Percentiles rank a stretch among this genome's conserved stretches.
Evolutionary conservation across 2,888 invertebrate species (phyloP).

Genomic region (Eilema caniola): DNA sequence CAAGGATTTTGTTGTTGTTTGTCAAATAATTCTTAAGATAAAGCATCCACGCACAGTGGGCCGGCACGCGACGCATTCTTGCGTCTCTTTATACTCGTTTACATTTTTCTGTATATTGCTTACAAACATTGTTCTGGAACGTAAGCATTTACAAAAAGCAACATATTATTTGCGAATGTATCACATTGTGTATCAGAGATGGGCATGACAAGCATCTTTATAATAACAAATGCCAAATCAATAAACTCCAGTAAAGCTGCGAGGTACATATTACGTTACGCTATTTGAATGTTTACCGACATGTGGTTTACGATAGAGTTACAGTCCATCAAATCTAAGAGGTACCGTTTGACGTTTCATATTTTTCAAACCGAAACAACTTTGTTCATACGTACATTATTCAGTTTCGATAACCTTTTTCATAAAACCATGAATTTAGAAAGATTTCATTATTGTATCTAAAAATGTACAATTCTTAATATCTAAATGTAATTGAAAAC

Average conservation of each 20-base stretch:
- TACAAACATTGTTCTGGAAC: slow-evolving; percentile 69
- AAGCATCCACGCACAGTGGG: slow-evolving; percentile 27
- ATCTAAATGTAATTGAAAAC: too few species aligned
- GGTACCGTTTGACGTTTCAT: too few species aligned
- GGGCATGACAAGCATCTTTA: slow-evolving; percentile 56
- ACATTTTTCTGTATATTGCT: slow-evolving; percentile 75
- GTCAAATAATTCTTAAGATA: slow-evolving; percentile 43
- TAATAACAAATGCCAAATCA: slow-evolving; percentile 40
- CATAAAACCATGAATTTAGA: too few species aligned
- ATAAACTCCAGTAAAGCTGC: slow-evolving; percentile 11
- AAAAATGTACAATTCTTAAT: too few species aligned
- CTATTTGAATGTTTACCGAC: neutral
- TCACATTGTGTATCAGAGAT: slow-evolving; percentile 56
- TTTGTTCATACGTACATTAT: too few species aligned
- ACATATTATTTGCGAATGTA: slow-evolving; percentile 63
- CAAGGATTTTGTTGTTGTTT: slow-evolving; percentile 44
- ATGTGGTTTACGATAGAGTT: neutral
- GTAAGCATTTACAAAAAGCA: slow-evolving; percentile 61
- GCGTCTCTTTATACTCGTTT: slow-evolving; percentile 60
- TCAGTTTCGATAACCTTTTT: too few species aligned
- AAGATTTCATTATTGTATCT: too few species aligned
- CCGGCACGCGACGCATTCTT: slow-evolving; percentile 62
- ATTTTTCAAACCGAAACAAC: too few species aligned
- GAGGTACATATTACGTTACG: neutral
- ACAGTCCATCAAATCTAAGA: too few species aligned